phyloP scores from a whole-genome alignment of 2,888 invertebrate genomes.

The Gastracanthus pulcherrimus region DNA sequence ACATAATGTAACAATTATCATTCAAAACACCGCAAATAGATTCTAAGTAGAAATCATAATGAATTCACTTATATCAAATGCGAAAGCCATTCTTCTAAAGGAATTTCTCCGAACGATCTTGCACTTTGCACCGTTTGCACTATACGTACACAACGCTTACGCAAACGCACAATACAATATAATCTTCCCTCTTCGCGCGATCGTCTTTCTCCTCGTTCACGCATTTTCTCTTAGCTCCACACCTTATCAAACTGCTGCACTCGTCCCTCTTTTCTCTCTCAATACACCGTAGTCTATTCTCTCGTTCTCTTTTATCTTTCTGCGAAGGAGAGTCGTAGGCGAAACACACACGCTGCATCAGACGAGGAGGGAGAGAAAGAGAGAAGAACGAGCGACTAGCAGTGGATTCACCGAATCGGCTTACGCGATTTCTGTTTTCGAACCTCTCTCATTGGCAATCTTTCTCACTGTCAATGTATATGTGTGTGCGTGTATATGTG shows the following conservation, averaged over 20 bases:
- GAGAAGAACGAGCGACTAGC: no score
- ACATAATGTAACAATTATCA: no score
- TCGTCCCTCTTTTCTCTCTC: background rate
- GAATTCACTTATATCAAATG: no score
- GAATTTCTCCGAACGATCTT: conserved; percentile 2
- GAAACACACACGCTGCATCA: background rate
- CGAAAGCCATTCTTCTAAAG: no score
- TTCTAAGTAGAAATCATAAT: no score
- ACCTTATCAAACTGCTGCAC: conserved; percentile 1
- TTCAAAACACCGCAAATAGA: no score
- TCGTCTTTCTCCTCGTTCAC: conserved; percentile 2
- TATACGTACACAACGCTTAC: background rate
- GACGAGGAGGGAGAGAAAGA: background rate
- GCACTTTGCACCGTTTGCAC: background rate
- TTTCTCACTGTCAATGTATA: no score
- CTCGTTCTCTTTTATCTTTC: conserved; percentile 10
- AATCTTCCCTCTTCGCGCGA: background rate
- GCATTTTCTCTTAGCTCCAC: no score
- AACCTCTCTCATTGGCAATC: conserved; percentile 4
- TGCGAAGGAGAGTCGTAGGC: conserved; percentile 2
- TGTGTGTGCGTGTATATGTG: background rate
- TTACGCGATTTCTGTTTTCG: conserved; percentile 4
- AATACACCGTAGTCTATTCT: background rate
- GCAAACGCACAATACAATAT: no score
- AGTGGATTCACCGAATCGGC: conserved; percentile 15